Evolutionary conservation across 2,888 invertebrate genomes (phyloP), one percentile per base, ranked within the genome.

Genomic region (Prenolepis imparis): DNA sequence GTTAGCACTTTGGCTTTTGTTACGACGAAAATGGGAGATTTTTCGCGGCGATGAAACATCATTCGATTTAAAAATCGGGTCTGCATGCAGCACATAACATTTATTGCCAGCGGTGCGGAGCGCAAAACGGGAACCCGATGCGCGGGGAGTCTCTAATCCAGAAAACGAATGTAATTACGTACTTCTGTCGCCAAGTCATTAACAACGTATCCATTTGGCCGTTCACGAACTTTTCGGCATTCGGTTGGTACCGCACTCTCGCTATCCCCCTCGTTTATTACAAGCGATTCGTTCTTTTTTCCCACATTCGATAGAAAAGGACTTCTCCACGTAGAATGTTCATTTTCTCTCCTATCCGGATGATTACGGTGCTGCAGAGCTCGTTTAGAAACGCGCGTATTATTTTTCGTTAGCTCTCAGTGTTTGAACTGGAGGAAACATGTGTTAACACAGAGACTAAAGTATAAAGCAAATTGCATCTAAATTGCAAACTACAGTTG

Each of bases 171-270:
- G 73, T 86, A 83, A 86, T 83, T 83, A 82, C 64, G 59, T 52
- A 52, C 36, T 73, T 66, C 67, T 64, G 85, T 85, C 68, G 70
- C 64, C 68, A 86, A 73, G 83, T 85, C 83, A 86, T 86, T 85
- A 83, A 81, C 64, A 81, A 52, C 21, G 77, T 83, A 70, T 84
- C 72, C 82, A 84, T 82, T 87, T 82, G 64, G 61, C 73, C 67
- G 57, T 84, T 82, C 52, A 66, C 64, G 83, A 77, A 84, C 57
- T 84, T 84, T 28, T 82, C 61, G 63, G 63, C 28, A 1, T 63
- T 74, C 39, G 18, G n/a, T 81, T 67, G 21, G 9, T 74, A 64
- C 1, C 36, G 12, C 18, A 32, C n/a, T 24, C 21, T 44, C 36
- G 15, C 21, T 15, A 28, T 36, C 2, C 28, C 8, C 1, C 52